phyloP scores from a whole-genome alignment of 2,888 invertebrate species.

The Leptopilina syphax region DNA sequence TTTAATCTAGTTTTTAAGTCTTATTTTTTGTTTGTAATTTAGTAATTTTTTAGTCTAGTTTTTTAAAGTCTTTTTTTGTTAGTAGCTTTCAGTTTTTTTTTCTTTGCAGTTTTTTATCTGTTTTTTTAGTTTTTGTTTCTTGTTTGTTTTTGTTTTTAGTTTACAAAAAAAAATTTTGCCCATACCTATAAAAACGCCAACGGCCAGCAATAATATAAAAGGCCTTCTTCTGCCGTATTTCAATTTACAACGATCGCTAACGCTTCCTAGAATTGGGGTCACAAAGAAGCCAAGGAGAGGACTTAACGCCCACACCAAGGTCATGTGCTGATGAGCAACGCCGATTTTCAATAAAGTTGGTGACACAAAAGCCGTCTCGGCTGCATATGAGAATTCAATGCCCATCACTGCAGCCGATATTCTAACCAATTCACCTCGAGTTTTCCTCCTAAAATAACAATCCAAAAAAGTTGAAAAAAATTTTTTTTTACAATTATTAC shows the following conservation, averaged over 20 bases:
- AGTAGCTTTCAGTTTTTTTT: too few relatives aligned
- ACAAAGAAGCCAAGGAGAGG: constrained; percentile 96
- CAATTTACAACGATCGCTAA: constrained; percentile 92
- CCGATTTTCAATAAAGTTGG: constrained; percentile 96
- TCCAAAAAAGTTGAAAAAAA: not conserved
- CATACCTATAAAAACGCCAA: constrained; percentile 92
- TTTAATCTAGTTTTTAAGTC: too few relatives aligned
- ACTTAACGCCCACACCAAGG: constrained; percentile 96
- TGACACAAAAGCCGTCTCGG: constrained; percentile 97
- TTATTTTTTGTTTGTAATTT: too few relatives aligned
- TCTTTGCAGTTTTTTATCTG: too few relatives aligned
- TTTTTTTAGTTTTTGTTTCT: too few relatives aligned
- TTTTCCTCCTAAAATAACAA: constrained; percentile 82
- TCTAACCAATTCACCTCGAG: constrained; percentile 87
- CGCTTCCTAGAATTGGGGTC: constrained; percentile 93
- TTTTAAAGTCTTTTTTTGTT: too few relatives aligned
- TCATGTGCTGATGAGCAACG: constrained; percentile 95
- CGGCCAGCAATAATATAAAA: constrained; percentile 91
- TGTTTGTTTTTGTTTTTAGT: too few relatives aligned
- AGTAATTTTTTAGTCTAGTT: too few relatives aligned
- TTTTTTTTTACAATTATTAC: too few relatives aligned
- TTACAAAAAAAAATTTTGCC: too few relatives aligned
- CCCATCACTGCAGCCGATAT: constrained; percentile 98
- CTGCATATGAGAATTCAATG: constrained; percentile 98
- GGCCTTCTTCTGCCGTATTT: constrained; percentile 91